Conservation (phyloP, 2,797 vertebrate genomes). For the Thaleichthys pacificus region DNA sequence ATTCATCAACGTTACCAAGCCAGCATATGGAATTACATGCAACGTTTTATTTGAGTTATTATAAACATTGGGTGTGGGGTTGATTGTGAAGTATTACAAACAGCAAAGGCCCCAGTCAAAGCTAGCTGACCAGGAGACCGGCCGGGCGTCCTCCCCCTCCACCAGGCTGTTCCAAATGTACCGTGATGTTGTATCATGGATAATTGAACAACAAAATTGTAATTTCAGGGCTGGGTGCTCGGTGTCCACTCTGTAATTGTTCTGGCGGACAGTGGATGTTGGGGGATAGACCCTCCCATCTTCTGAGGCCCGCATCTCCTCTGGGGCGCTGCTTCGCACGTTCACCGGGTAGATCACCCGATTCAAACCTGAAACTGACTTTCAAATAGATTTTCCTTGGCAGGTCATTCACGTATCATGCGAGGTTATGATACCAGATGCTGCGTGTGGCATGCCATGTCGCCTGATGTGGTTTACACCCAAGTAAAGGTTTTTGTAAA, state of each 20-base stretch:
- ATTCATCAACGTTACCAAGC: neutral
- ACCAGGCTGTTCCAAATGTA: slow-evolving; percentile 52
- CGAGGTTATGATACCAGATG: too few relatives aligned
- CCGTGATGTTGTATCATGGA: slow-evolving; percentile 63
- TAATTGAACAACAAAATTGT: slow-evolving; percentile 75
- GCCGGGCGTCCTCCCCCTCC: slow-evolving; percentile 15
- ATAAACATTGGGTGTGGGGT: slow-evolving; percentile 26
- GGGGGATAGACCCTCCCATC: slow-evolving; percentile 42
- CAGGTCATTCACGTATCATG: too few relatives aligned
- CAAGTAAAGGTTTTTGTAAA: too few relatives aligned
- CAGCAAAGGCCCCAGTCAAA: neutral
- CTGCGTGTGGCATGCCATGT: too few relatives aligned
- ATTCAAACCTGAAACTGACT: too few relatives aligned
- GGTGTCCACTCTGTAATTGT: slow-evolving; percentile 51
- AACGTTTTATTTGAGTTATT: slow-evolving; percentile 5
- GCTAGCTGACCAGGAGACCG: neutral
- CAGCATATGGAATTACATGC: slow-evolving; percentile 25
- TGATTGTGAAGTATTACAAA: neutral
- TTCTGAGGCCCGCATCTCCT: slow-evolving; percentile 44
- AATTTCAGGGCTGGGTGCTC: slow-evolving; percentile 70
- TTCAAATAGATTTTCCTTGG: too few relatives aligned
- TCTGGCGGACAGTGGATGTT: slow-evolving; percentile 44
- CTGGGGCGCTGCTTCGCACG: slow-evolving; percentile 25
- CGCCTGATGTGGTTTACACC: too few relatives aligned
- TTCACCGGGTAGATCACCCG: too few relatives aligned